These are phyloP conservation scores for Coelogynopora nodosa DNA, from an alignment of 2,888 invertebrate species.

Conservation along the genomic window DNA sequence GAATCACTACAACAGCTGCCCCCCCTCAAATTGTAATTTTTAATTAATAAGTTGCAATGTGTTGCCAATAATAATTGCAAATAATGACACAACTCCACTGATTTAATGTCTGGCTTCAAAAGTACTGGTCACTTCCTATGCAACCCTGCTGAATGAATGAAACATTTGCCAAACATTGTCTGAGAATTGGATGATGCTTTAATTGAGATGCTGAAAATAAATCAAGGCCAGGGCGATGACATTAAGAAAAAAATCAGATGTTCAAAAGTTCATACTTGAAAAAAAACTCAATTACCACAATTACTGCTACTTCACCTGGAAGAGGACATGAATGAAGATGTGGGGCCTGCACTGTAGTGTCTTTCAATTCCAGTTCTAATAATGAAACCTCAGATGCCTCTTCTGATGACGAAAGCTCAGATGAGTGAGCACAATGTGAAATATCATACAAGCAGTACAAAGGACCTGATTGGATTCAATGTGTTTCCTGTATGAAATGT, in stretches of 20 bases:
- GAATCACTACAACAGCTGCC: no score
- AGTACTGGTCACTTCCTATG: conserved; percentile 28
- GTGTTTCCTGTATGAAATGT: conserved; percentile 16
- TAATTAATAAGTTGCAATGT: no score
- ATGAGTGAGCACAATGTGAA: conserved; percentile 30
- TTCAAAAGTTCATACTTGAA: conserved; percentile 5
- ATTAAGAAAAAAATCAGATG: conserved; percentile 12
- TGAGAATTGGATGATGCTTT: background rate
- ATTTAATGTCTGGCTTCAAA: conserved; percentile 30
- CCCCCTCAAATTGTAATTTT: no score
- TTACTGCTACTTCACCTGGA: background rate
- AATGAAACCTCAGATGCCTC: conserved; percentile 6
- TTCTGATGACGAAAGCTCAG: conserved; percentile 24
- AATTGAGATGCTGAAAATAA: conserved; percentile 33
- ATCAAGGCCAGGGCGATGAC: conserved; percentile 16
- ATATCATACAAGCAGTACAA: background rate
- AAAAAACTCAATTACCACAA: background rate
- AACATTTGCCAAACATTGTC: conserved; percentile 26
- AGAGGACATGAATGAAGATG: conserved; percentile 19
- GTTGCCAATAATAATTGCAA: no score
- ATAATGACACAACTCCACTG: background rate
- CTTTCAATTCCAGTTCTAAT: background rate
- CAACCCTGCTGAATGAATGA: conserved; percentile 20
- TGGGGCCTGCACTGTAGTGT: background rate
- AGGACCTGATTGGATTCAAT: conserved; percentile 30